Percentiles rank a stretch among this genome's conserved stretches.
Conservation (phyloP, 2,113 vertebrate genomes). For the Seriola rivoliana region DNA sequence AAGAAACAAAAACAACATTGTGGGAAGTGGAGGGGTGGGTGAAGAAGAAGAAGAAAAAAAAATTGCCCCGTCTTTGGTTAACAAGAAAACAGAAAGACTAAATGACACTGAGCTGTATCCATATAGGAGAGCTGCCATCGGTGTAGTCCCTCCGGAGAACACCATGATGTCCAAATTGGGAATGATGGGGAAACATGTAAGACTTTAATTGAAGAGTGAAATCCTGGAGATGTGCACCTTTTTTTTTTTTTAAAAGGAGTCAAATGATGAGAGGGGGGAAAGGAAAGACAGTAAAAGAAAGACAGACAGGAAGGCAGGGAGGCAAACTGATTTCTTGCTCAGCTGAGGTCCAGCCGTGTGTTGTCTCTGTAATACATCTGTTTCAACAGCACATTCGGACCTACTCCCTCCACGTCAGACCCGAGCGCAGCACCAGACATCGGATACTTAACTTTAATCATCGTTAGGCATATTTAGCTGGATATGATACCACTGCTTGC, state of each 20-base stretch:
- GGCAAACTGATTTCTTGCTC: constrained; percentile 58
- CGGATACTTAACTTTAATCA: constrained; percentile 83
- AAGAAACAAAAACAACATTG: constrained; percentile 99
- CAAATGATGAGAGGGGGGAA: constrained; percentile 7
- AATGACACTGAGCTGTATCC: constrained; percentile 44
- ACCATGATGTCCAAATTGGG: constrained; percentile 6
- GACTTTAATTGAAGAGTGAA: not conserved
- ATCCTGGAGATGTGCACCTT: constrained; percentile 21
- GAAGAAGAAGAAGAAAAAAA: constrained; percentile 30
- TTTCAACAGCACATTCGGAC: constrained; percentile 79
- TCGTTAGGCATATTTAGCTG: constrained; percentile 83
- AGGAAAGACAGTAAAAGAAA: constrained; percentile 69
- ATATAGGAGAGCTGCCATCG: constrained; percentile 19
- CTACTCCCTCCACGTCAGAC: constrained; percentile 77
- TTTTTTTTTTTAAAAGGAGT: constrained; percentile 24
- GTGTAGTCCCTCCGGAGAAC: constrained; percentile 7
- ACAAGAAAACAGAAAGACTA: constrained; percentile 76
- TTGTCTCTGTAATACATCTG: constrained; percentile 82
- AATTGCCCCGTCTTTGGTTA: constrained; percentile 81
- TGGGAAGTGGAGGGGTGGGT: constrained; percentile 84
- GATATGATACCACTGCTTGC: constrained; percentile 76
- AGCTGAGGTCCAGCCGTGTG: constrained; percentile 67
- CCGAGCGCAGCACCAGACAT: constrained; percentile 72
- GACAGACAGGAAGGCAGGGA: constrained; percentile 48
- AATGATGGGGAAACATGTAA: constrained; percentile 1